Percentiles rank a stretch among this genome's conserved stretches.
These are phyloP conservation scores for Hypomecis atomaria DNA, from an alignment of 2,888 invertebrate genomes.

Conservation along the genomic window DNA sequence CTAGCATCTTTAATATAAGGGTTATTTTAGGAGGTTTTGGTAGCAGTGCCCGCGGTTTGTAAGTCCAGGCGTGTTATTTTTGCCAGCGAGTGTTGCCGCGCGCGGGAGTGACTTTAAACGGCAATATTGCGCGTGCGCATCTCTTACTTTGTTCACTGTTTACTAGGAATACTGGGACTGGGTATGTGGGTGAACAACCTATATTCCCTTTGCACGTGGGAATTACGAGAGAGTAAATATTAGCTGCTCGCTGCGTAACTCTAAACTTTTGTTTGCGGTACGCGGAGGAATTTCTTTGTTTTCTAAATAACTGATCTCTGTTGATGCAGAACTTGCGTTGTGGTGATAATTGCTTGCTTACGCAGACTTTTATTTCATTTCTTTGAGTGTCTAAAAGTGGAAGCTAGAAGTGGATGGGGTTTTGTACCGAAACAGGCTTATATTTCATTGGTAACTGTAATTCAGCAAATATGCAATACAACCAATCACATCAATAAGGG, in stretches of 20 bases:
- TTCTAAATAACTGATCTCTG: slow-evolving; percentile 34
- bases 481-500: too few relatives aligned
- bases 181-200: slow-evolving; percentile 47
- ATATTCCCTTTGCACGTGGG: slow-evolving; percentile 36
- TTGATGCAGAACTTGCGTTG: slow-evolving; percentile 28
- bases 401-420: too few relatives aligned
- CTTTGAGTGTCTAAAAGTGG: background rate
- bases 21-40: background rate
- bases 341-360: background rate
- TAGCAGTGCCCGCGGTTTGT: slow-evolving; percentile 46
- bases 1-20: background rate
- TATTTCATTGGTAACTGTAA: too few relatives aligned
- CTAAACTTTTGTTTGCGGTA: slow-evolving; percentile 4
- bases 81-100: slow-evolving; percentile 74
- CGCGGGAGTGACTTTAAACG: slow-evolving; percentile 78
- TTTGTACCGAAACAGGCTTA: too few relatives aligned
- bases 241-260: slow-evolving; percentile 4
- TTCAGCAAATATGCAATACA: too few relatives aligned
- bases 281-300: slow-evolving; percentile 13
- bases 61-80: slow-evolving; percentile 80
- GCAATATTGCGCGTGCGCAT: slow-evolving; percentile 65
- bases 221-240: slow-evolving; percentile 32
- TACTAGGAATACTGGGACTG: slow-evolving; percentile 52
- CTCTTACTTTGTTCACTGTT: slow-evolving; percentile 58
- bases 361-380: background rate